phyloP scores from a whole-genome alignment of 2,888 invertebrate species.

The Drosophila hamatofila region DNA sequence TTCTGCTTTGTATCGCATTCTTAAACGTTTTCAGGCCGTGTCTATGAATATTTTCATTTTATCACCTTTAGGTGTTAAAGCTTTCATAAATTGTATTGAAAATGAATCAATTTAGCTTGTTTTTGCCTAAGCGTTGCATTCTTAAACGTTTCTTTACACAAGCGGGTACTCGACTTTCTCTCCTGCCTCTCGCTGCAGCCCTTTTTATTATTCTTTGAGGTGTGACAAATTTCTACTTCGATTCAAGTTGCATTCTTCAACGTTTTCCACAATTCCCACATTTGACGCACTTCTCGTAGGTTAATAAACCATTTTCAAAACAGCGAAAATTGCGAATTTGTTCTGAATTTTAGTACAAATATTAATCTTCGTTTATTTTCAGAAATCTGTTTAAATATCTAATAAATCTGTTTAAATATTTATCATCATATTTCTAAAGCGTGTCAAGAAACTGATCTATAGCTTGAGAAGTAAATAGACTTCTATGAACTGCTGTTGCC shows the following conservation, averaged over 20 bases:
- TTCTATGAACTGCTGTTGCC: background rate
- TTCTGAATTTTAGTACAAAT: background rate
- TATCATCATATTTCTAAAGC: slow-evolving; percentile 4
- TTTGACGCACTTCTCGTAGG: background rate
- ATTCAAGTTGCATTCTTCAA: slow-evolving; percentile 2
- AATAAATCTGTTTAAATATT: slow-evolving; percentile 41
- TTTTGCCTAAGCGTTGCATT: slow-evolving; percentile 7
- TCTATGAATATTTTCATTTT: background rate
- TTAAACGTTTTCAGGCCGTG: slow-evolving; percentile 17
- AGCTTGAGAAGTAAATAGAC: background rate
- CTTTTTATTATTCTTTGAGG: background rate
- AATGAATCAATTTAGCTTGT: background rate
- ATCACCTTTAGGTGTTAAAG: slow-evolving; percentile 2
- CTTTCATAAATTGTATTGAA: background rate
- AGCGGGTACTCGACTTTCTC: background rate
- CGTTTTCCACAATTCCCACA: background rate
- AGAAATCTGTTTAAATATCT: slow-evolving; percentile 46
- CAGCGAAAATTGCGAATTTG: background rate
- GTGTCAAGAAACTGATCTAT: slow-evolving; percentile 5
- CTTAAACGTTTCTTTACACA: slow-evolving; percentile 13
- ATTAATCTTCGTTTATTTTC: background rate
- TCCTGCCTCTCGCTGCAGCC: background rate
- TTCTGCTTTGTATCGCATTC: slow-evolving; percentile 4
- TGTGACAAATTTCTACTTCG: slow-evolving; percentile 9
- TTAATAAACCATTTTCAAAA: too few species aligned